Percentiles rank a stretch among this genome's conserved stretches.
These are phyloP conservation scores for Neelides folsomi DNA, from an alignment of 2,888 invertebrate genomes.

Conservation along the genomic window DNA sequence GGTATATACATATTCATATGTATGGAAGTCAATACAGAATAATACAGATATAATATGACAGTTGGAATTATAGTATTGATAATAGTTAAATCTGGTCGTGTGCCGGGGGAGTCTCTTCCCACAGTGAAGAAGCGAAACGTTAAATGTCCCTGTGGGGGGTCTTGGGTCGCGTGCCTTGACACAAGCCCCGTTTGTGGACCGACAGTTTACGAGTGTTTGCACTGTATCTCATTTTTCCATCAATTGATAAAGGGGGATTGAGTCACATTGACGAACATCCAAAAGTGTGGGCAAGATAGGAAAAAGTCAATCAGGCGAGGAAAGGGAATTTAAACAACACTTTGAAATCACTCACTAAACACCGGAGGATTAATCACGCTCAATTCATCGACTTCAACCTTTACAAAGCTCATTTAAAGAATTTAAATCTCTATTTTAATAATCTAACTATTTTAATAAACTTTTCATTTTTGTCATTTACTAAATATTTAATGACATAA, in stretches of 20 bases:
- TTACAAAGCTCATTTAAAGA: no score
- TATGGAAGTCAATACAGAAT: no score
- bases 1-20: no score
- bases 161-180: slow-evolving; percentile 19
- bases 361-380: slow-evolving; percentile 5
- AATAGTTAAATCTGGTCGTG: neutral
- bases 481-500: no score
- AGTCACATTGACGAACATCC: neutral
- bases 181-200: slow-evolving; percentile 9
- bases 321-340: neutral
- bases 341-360: slow-evolving; percentile 12
- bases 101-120: slow-evolving; percentile 5
- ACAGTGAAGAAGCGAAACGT: slow-evolving; percentile 6
- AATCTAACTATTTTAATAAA: no score
- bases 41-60: no score
- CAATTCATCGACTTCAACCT: no score
- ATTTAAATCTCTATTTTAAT: no score
- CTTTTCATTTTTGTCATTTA: no score
- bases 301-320: slow-evolving; percentile 5
- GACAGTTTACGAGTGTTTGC: slow-evolving; percentile 18
- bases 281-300: neutral
- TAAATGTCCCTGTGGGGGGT: slow-evolving; percentile 21
- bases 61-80: neutral
- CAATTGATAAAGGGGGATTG: neutral
- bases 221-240: slow-evolving; percentile 13